A percentile compares a stretch with the other conserved stretches of the same genome.
Evolutionary conservation across 2,888 invertebrate genomes (phyloP).

Genomic region (Branchipolynoe longqiensis): DNA sequence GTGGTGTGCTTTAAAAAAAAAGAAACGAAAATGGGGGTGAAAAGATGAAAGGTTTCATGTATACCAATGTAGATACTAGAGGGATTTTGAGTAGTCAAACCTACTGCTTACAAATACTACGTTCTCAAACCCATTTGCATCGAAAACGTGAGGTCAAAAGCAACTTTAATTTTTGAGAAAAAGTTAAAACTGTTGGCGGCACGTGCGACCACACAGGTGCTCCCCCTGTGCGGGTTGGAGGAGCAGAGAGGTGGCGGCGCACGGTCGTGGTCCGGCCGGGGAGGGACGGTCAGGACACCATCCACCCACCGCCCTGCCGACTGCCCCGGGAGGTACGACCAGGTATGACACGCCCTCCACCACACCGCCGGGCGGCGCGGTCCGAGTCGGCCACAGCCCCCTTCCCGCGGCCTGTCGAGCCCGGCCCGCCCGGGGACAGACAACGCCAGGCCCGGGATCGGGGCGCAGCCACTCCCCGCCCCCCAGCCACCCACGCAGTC

Average conservation of each 20-base stretch:
- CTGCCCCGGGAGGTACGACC: background rate
- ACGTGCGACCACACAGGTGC: slow-evolving; percentile 18
- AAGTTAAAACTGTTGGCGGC: slow-evolving; percentile 33
- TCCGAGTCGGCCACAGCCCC: background rate
- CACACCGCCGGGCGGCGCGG: background rate
- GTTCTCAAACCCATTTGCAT: too few species aligned
- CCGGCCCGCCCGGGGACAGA: background rate
- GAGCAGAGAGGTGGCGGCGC: background rate
- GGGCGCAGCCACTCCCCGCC: background rate
- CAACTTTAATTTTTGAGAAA: slow-evolving; percentile 23
- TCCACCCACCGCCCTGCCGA: background rate
- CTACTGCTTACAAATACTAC: too few species aligned
- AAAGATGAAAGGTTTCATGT: background rate
- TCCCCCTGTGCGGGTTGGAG: background rate
- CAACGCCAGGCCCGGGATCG: background rate
- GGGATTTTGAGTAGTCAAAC: too few species aligned
- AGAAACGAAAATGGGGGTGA: background rate
- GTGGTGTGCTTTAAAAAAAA: too few species aligned
- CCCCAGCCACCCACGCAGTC: slow-evolving; percentile 4
- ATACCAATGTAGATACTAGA: too few species aligned
- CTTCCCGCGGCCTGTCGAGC: background rate
- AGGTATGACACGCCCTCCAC: slow-evolving; percentile 44
- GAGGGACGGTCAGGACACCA: background rate
- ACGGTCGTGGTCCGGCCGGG: slow-evolving; percentile 1
- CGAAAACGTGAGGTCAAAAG: too few species aligned